Evolutionary conservation across 1,140 invertebrate genomes (phyloP).

Genomic region (Dreissena rostriformis): DNA sequence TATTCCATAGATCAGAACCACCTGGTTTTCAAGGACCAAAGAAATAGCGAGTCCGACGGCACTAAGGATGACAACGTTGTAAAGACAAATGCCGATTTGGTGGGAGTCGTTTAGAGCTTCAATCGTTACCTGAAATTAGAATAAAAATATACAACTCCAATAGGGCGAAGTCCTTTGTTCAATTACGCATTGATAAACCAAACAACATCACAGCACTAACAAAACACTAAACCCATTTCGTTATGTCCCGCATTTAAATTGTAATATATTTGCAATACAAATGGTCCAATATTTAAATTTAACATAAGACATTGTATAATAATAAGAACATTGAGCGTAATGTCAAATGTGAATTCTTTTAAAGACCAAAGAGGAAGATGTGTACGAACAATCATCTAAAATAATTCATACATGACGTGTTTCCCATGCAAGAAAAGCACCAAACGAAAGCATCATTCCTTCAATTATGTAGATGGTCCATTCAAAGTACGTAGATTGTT

Average conservation of each 20-base stretch:
- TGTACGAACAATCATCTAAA: not conserved
- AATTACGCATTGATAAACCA: not conserved
- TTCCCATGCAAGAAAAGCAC: conserved; percentile 44
- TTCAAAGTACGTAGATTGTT: conserved; percentile 28
- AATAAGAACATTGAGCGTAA: not conserved
- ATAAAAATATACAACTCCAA: not conserved
- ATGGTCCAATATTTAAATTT: not conserved
- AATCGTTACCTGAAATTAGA: conserved; percentile 69
- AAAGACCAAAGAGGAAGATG: not conserved
- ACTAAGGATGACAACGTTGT: conserved; percentile 97
- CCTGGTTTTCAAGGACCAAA: conserved; percentile 96
- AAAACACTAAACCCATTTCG: not conserved
- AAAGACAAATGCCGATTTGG: conserved; percentile 98
- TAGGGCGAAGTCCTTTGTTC: not conserved
- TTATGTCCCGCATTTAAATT: not conserved
- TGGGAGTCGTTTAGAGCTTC: conserved; percentile 89
- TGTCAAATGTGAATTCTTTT: not conserved
- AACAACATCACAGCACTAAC: not conserved
- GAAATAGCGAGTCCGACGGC: conserved; percentile 97
- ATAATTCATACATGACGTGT: not conserved
- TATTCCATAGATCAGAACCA: conserved; percentile 96
- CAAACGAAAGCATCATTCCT: conserved; percentile 55
- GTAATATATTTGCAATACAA: not conserved
- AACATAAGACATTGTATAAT: not conserved
- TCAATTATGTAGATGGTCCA: conserved; percentile 41